A percentile compares a stretch with the other conserved stretches of the same genome.
phyloP scores from a whole-genome alignment of 1,140 invertebrate genomes.

The Globodera rostochiensis region DNA sequence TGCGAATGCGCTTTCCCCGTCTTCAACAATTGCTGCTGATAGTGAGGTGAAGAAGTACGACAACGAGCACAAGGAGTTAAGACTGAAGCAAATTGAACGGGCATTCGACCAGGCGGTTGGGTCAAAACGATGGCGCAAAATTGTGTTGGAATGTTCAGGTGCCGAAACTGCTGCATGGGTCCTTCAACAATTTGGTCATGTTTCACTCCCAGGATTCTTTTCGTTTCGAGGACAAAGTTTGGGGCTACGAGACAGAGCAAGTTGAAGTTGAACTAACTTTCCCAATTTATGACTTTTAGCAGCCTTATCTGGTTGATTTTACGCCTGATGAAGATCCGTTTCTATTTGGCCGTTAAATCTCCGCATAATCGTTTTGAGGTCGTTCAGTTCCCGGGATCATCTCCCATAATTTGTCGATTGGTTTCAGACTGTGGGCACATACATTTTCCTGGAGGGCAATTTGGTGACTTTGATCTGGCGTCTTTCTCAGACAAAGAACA shows the following conservation, averaged over 20 bases:
- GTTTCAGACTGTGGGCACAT: conserved; percentile 34
- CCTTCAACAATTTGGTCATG: not conserved
- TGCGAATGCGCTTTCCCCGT: not conserved
- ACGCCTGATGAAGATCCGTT: conserved; percentile 26
- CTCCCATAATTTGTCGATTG: not conserved
- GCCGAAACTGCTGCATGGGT: not conserved
- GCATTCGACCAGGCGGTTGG: not conserved
- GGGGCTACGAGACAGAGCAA: not conserved
- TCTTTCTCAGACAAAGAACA: not conserved
- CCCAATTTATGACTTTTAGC: not conserved
- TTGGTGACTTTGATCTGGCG: conserved; percentile 38
- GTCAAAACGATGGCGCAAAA: not conserved
- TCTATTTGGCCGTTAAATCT: conserved; percentile 42
- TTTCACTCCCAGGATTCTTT: not conserved
- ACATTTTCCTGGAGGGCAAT: conserved; percentile 30
- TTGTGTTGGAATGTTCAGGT: not conserved
- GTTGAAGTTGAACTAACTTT: not conserved
- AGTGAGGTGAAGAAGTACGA: not conserved
- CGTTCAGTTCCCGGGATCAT: not conserved
- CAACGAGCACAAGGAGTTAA: not conserved
- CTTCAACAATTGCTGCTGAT: not conserved
- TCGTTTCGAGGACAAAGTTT: conserved; percentile 6
- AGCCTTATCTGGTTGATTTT: not conserved
- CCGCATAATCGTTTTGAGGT: conserved; percentile 42
- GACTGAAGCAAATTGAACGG: conserved; percentile 1